A percentile compares a stretch with the other conserved stretches of the same genome.
These are phyloP conservation scores for Azemiops feae DNA, from an alignment of 2,113 vertebrate genomes.

Conservation along the genomic window DNA sequence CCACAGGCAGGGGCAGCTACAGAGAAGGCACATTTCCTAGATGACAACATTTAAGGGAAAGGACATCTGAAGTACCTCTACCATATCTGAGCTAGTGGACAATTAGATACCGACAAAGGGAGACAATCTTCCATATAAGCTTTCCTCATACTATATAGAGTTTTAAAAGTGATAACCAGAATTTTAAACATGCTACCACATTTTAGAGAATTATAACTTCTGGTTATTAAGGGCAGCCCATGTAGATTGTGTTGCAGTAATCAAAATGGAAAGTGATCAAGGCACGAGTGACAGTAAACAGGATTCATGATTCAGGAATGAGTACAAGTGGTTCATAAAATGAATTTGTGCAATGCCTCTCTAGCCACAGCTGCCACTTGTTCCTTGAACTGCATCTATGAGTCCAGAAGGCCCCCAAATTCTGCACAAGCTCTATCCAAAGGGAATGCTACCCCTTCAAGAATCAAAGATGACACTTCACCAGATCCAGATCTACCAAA, in stretches of 20 bases:
- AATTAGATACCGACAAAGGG: no score
- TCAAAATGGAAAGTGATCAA: not conserved
- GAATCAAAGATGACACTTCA: not conserved
- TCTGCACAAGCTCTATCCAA: not conserved
- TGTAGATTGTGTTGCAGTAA: not conserved
- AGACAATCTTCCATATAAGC: no score
- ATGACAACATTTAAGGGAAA: no score
- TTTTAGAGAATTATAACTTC: not conserved
- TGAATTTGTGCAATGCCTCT: not conserved
- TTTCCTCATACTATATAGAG: not conserved
- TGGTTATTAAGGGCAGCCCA: not conserved
- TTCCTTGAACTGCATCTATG: not conserved
- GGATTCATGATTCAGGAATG: not conserved
- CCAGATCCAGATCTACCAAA: not conserved
- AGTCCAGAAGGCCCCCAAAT: not conserved
- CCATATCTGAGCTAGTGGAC: no score
- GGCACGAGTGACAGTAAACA: not conserved
- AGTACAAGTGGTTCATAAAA: not conserved
- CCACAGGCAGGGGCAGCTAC: no score
- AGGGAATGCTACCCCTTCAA: not conserved
- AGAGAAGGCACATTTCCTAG: no score
- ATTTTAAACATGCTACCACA: not conserved
- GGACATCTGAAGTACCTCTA: no score
- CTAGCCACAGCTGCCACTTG: not conserved
- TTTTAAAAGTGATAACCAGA: not conserved